Conservation (phyloP, 2,888 invertebrate genomes). For the Torymus aiolomorphi region DNA sequence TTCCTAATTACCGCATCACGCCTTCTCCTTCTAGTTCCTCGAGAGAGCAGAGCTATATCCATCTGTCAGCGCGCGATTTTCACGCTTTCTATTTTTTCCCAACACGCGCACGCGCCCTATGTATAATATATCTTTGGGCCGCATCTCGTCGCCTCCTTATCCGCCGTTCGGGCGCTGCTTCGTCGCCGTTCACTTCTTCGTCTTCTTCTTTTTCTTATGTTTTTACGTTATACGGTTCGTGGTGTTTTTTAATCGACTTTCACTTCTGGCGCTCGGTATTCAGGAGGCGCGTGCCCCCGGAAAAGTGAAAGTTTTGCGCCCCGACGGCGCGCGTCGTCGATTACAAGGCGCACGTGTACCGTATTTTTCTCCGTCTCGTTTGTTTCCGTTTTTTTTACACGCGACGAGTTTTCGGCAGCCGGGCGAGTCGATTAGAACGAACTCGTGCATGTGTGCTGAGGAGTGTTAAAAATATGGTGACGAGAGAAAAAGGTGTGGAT, state of each 20-base stretch:
- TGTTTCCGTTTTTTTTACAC: not conserved
- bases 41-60: conserved; percentile 31
- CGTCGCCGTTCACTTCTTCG: not conserved
- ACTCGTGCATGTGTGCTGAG: too few species aligned
- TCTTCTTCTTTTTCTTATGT: not conserved
- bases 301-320: conserved; percentile 46
- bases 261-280: conserved; percentile 31
- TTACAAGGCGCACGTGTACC: conserved; percentile 30
- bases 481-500: too few species aligned
- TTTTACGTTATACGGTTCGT: not conserved
- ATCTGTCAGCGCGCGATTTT: conserved; percentile 62
- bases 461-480: too few species aligned
- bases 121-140: conserved; percentile 11
- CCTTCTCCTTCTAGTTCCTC: too few species aligned
- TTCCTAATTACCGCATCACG: too few species aligned
- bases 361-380: not conserved
- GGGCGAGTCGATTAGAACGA: too few species aligned
- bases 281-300: not conserved
- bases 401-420: too few species aligned
- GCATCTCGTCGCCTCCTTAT: conserved; percentile 14
- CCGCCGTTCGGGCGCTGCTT: not conserved
- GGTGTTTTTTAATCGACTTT: conserved; percentile 43
- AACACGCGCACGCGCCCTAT: not conserved
- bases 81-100: conserved; percentile 53
- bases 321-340: conserved; percentile 29